These are phyloP conservation scores for Lordiphosa mommai DNA, from an alignment of 1,140 invertebrate species.

Conservation along the genomic window DNA sequence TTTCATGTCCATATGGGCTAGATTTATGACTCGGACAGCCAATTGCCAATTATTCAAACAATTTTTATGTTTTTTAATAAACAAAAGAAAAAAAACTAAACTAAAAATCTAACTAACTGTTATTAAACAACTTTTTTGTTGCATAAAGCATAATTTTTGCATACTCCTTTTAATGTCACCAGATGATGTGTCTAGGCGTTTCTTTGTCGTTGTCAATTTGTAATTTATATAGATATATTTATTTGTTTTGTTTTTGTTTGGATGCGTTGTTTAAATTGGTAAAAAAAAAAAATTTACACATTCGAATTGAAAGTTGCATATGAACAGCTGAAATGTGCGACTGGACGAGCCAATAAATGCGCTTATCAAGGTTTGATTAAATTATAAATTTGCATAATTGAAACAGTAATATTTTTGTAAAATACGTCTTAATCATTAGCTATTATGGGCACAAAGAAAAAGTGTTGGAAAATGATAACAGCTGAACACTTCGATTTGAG, in stretches of 20 bases:
- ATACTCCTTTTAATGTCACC: no score
- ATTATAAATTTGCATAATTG: no score
- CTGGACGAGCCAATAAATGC: no score
- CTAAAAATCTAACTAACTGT: slow-evolving; percentile 42
- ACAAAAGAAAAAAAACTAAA: slow-evolving; percentile 3
- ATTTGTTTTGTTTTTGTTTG: neutral
- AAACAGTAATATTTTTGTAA: no score
- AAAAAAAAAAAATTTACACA: slow-evolving; percentile 7
- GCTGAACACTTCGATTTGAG: no score
- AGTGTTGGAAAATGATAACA: no score
- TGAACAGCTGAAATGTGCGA: neutral
- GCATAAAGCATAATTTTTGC: neutral
- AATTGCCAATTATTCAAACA: slow-evolving; percentile 40
- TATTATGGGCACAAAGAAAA: no score
- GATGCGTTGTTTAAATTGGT: neutral
- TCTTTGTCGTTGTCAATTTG: slow-evolving; percentile 5
- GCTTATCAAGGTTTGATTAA: no score
- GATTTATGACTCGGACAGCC: slow-evolving; percentile 50
- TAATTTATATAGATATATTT: slow-evolving; percentile 1
- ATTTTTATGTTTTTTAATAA: slow-evolving; percentile 6
- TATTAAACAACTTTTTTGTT: slow-evolving; percentile 8
- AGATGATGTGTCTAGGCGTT: neutral
- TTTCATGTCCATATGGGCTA: slow-evolving; percentile 18
- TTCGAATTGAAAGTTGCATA: slow-evolving; percentile 23
- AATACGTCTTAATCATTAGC: no score